These are phyloP conservation scores for Sphaerodactylus townsendi DNA, from an alignment of 2,113 vertebrate genomes.

Conservation along the genomic window DNA sequence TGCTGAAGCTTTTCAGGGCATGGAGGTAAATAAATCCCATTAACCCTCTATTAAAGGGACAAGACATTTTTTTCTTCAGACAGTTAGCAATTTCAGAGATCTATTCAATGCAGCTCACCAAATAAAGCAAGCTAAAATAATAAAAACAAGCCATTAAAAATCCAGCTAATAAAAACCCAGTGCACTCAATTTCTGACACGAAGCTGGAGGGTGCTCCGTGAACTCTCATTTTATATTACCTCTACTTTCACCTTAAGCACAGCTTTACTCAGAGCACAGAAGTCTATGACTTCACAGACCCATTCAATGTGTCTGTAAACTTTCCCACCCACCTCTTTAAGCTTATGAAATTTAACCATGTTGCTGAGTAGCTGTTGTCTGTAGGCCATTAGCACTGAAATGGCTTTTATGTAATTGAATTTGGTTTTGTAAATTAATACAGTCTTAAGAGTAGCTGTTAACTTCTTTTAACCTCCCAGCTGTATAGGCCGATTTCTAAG, in stretches of 20 bases:
- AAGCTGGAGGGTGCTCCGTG: not conserved
- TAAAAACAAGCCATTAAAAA: too few relatives aligned
- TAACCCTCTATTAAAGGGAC: too few relatives aligned
- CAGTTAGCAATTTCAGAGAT: too few relatives aligned
- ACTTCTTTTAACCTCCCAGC: not conserved
- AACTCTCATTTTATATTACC: not conserved
- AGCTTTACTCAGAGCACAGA: not conserved
- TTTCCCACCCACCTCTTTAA: not conserved
- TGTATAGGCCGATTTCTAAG: not conserved
- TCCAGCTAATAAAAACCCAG: too few relatives aligned
- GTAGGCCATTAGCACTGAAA: slow-evolving; percentile 6
- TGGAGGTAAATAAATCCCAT: too few relatives aligned
- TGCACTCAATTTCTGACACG: too few relatives aligned
- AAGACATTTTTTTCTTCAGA: too few relatives aligned
- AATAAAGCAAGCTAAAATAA: too few relatives aligned
- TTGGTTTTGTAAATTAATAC: slow-evolving; percentile 24
- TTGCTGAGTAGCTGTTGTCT: not conserved
- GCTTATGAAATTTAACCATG: not conserved
- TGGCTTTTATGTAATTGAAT: slow-evolving; percentile 24
- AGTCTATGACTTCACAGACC: not conserved
- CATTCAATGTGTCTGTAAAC: not conserved
- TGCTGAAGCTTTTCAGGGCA: too few relatives aligned
- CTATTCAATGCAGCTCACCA: too few relatives aligned
- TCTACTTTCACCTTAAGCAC: not conserved
- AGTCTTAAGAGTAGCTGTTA: not conserved